Base-by-base conservation (phyloP, 2,888 invertebrate genomes). In the Brachyopa scutellaris region DNA sequence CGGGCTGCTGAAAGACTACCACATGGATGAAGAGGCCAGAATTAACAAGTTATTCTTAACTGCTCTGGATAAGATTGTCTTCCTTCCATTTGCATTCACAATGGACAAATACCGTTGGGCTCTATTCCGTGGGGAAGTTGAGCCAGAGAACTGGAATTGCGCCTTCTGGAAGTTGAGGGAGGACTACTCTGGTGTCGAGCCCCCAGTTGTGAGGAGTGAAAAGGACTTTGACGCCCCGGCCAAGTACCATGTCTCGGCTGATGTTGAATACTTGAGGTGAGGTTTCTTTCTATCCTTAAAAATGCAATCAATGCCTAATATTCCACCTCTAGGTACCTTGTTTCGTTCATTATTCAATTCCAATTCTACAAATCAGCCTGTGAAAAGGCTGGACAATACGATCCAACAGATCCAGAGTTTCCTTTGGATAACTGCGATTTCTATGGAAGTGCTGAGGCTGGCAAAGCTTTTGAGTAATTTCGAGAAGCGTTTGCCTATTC, bases 381-480 rank as follows among this genome's bases (percentile, higher is more conserved):
- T 87, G 93, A 93, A 84, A 93, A 94, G 85, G 96, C 97, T 1
- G 95, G 95, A 0, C 93, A 97, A 88, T 96, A 95, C 85, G 94
- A 94, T 73, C 94, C 95, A 0, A 91, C 92, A 3, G 93, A 95
- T 84, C 86, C 93, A 1, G 88, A 89, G 0, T 93, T 94, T 88
- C 94, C 95, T 13, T 92, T 97, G 26, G 95, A 97, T 67, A 93
- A 95, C 86, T 97, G 97, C 88, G 97, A 97, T 87, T 96, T 97
- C 86, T 96, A 96, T 89, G 92, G 94, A 86, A 96, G 94, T 85
- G 92, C 92, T 9, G 93, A 93, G 57, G 97, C 97, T 70, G 97
- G 97, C 61, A 93, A 94, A 85, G 92, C 93, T 19, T 89, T 95
- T 49, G 91, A 92, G 94, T 94, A 87, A 91, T n/a, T n/a, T n/a